Base-by-base conservation (phyloP, 2,113 vertebrate genomes). In the Lethenteron camtschaticum region DNA sequence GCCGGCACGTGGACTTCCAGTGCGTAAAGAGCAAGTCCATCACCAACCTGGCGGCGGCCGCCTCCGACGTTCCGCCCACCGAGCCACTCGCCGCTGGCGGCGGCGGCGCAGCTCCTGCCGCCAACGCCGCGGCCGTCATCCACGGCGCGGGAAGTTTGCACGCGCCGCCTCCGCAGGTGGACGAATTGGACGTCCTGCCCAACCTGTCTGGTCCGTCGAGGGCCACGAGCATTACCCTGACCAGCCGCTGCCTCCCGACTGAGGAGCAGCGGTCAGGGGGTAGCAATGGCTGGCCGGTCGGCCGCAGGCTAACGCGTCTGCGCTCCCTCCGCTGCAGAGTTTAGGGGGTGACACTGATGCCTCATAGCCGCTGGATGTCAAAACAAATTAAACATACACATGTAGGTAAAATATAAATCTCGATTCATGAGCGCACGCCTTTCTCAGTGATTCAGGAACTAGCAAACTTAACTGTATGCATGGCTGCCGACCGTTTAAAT, bases 1-100 rank as follows among this genome's bases (percentile, higher is more conserved):
- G 92, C 70, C 84, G 92, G 18, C 94, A 99, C 1, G 94, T 99
- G 59, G 94, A 99, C 80, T 99, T 99, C 73, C 94, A 99, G 77
- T 99, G 94, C 0, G 94, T 99, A 12, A 99, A 99, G 75, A 96
- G 90, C 77, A 99, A 99, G 80, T 96, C 90, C 59, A 96, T 90
- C 74, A 99, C 92, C 18, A 99, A 99, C 73, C 73, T 99, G 70
- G 94, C 90, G 0, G 94, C 94, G 0, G 94, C 94, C 0, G 92
- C 90, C 0, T 89, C 94, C 2, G 94, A 96, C 77, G 89, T 96
- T 78, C 92, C 92, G 69, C 94, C 96, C 79, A 90, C 96, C 78
- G 91, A 99, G 81, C 83, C 95, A 69, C 90, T 96, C 96, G 81
- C 83, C 95, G 69, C 90, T 96, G 71, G 89, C 86, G 71, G 83